Conservation (phyloP, 1,140 invertebrate species). For the Magallana gigas region DNA sequence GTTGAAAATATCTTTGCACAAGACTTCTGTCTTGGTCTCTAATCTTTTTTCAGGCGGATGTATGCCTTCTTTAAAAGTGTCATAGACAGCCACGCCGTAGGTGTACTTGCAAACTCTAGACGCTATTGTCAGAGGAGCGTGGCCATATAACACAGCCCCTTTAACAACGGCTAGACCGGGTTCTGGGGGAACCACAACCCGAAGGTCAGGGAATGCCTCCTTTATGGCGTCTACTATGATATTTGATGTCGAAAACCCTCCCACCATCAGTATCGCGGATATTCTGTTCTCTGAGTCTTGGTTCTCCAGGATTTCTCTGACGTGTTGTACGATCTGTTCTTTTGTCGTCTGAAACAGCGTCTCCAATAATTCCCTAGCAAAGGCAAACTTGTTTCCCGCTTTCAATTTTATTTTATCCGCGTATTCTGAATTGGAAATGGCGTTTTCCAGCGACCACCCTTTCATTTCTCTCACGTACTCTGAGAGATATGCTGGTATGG, state of each 20-base stretch:
- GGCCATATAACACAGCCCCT: slow-evolving; percentile 62
- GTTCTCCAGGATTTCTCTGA: slow-evolving; percentile 30
- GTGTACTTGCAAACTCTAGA: slow-evolving; percentile 58
- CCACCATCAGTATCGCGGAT: slow-evolving; percentile 60
- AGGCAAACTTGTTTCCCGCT: slow-evolving; percentile 33
- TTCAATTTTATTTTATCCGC: slow-evolving; percentile 5
- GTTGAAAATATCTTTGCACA: slow-evolving; percentile 82
- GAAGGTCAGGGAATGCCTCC: slow-evolving; percentile 40
- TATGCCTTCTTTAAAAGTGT: slow-evolving; percentile 67
- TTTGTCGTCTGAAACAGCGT: slow-evolving; percentile 42
- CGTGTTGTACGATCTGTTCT: slow-evolving; percentile 15
- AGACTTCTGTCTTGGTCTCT: slow-evolving; percentile 76
- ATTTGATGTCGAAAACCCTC: slow-evolving; percentile 62
- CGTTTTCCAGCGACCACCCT: not conserved
- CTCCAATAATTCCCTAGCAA: slow-evolving; percentile 35
- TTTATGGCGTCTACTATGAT: slow-evolving; percentile 50
- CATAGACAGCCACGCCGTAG: slow-evolving; percentile 52
- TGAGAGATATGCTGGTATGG: not conserved
- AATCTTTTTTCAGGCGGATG: slow-evolving; percentile 79
- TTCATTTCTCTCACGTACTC: not conserved
- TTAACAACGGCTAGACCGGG: slow-evolving; percentile 59
- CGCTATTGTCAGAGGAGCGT: slow-evolving; percentile 48
- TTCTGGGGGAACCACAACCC: slow-evolving; percentile 57
- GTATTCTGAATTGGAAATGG: not conserved
- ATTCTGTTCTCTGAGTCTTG: slow-evolving; percentile 28